Evolutionary conservation across 2,797 vertebrate species (phyloP).

Genomic region (Phataginus tricuspis): DNA sequence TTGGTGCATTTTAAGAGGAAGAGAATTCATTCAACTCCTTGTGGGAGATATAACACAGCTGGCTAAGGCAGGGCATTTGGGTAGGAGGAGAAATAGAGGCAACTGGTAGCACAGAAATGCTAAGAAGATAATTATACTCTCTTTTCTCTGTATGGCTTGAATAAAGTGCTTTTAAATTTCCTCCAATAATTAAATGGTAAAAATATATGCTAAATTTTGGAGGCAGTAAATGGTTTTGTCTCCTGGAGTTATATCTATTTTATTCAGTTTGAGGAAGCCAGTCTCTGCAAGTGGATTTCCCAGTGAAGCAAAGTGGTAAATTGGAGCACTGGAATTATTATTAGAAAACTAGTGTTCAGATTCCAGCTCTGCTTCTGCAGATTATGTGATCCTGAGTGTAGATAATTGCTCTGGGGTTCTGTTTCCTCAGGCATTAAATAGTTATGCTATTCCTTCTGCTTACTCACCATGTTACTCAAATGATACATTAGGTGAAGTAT

Average conservation of each 20-base stretch:
- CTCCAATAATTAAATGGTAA: not conserved
- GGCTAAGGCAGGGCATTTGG: not conserved
- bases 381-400: not conserved
- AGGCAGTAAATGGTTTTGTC: not conserved
- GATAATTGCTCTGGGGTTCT: not conserved
- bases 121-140: not conserved
- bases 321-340: not conserved
- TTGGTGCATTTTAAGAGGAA: not conserved
- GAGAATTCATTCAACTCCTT: not conserved
- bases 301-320: not conserved
- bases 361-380: not conserved
- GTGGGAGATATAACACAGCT: not conserved
- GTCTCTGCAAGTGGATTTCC: not conserved
- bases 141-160: not conserved
- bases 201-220: constrained; percentile 9
- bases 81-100: not conserved
- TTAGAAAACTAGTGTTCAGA: not conserved
- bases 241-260: not conserved
- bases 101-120: not conserved
- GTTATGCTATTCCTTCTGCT: not conserved
- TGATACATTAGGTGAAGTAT: not conserved
- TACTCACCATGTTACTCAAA: not conserved
- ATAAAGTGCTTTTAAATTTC: constrained; percentile 22
- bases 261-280: not conserved
- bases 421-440: not conserved